A percentile compares a stretch with the other conserved stretches of the same genome.
phyloP scores from a whole-genome alignment of 2,888 invertebrate species.

The Philereme transversata region DNA sequence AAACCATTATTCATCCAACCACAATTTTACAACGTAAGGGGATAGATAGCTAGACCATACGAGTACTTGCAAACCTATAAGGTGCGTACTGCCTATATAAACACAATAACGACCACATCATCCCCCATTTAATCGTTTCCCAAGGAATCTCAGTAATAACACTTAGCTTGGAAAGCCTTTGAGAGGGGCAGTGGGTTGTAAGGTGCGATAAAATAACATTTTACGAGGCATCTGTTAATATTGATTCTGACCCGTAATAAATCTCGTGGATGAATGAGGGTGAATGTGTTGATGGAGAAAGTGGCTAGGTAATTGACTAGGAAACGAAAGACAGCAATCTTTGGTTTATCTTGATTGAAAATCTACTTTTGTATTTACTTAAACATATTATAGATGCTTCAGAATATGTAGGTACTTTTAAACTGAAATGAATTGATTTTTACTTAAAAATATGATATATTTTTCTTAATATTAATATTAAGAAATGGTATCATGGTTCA shows the following conservation, averaged over 20 bases:
- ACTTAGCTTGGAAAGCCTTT: conserved; percentile 35
- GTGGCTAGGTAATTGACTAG: too few species aligned
- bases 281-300: neutral
- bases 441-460: too few species aligned
- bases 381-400: too few species aligned
- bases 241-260: conserved; percentile 28
- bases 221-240: conserved; percentile 32
- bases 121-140: conserved; percentile 28
- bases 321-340: too few species aligned
- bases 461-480: too few species aligned
- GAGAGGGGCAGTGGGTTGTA: conserved; percentile 32
- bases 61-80: neutral
- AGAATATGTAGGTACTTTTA: too few species aligned
- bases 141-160: conserved; percentile 37
- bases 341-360: too few species aligned
- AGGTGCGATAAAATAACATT: conserved; percentile 31
- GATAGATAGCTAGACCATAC: neutral
- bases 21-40: too few species aligned
- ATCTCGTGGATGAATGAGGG: neutral
- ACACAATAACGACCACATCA: conserved; percentile 12
- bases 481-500: too few species aligned
- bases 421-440: too few species aligned
- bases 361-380: too few species aligned
- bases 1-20: too few species aligned
- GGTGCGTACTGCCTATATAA: neutral